phyloP scores from a whole-genome alignment of 2,113 vertebrate species.

The Syngnathoides biaculeatus region DNA sequence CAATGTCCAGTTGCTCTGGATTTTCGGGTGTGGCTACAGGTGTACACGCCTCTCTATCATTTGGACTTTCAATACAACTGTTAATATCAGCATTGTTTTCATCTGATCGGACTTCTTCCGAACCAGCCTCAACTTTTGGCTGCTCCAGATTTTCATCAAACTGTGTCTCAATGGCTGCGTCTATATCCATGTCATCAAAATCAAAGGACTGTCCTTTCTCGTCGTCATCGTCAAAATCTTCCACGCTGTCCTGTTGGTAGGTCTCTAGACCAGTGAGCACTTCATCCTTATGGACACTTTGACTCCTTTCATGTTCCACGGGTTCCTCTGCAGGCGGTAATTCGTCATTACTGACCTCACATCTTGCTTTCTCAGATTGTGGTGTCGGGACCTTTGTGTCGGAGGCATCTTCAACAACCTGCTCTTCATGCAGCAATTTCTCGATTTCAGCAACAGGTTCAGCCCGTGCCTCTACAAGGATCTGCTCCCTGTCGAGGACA shows the following conservation, averaged over 20 bases:
- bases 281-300: neutral
- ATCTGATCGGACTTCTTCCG: conserved; percentile 16
- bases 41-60: neutral
- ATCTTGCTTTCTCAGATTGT: neutral
- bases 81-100: conserved; percentile 5
- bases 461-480: neutral
- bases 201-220: conserved; percentile 61
- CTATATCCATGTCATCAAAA: conserved; percentile 60
- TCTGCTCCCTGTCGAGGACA: neutral
- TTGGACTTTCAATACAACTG: neutral
- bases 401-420: neutral
- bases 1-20: conserved; percentile 4
- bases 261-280: neutral
- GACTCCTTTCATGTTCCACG: conserved; percentile 1
- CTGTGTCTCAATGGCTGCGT: conserved; percentile 12
- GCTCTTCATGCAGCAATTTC: neutral
- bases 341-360: conserved; percentile 1
- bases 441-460: neutral
- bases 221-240: conserved; percentile 29
- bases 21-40: conserved; percentile 1
- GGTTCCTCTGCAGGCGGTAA: neutral
- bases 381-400: neutral
- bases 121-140: conserved; percentile 26
- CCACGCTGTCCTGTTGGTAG: conserved; percentile 3
- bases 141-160: neutral